Evolutionary conservation across 2,113 vertebrate species (phyloP).

Genomic region (Lophochroa leadbeateri): DNA sequence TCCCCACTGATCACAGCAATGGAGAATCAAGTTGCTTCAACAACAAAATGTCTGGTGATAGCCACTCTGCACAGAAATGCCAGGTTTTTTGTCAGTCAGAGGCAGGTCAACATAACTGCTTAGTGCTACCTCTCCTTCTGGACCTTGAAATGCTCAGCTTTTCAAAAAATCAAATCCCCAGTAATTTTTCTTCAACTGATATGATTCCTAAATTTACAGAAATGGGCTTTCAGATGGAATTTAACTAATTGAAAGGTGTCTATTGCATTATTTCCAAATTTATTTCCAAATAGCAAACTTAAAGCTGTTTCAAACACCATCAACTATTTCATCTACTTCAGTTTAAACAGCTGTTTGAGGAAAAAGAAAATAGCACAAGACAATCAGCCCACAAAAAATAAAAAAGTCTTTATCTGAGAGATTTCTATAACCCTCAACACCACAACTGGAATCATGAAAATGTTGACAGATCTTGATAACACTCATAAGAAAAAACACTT

Average conservation of each 20-base stretch:
- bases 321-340: neutral
- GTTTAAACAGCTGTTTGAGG: neutral
- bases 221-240: neutral
- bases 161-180: neutral
- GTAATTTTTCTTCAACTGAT: neutral
- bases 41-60: neutral
- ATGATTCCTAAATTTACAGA: neutral
- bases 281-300: neutral
- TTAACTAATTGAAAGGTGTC: neutral
- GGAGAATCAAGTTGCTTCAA: neutral
- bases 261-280: neutral
- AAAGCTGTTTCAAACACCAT: neutral
- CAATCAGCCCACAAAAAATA: neutral
- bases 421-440: neutral
- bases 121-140: neutral
- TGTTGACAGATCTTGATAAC: neutral
- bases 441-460: neutral
- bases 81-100: neutral
- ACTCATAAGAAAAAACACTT: neutral
- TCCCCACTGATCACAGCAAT: neutral
- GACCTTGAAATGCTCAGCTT: neutral
- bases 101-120: neutral
- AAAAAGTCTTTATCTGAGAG: neutral
- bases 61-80: neutral
- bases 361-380: neutral